Evolutionary conservation across 2,797 vertebrate genomes (phyloP), one percentile per base, ranked within the genome.

Genomic region (Enteromius unitaeniatus): DNA sequence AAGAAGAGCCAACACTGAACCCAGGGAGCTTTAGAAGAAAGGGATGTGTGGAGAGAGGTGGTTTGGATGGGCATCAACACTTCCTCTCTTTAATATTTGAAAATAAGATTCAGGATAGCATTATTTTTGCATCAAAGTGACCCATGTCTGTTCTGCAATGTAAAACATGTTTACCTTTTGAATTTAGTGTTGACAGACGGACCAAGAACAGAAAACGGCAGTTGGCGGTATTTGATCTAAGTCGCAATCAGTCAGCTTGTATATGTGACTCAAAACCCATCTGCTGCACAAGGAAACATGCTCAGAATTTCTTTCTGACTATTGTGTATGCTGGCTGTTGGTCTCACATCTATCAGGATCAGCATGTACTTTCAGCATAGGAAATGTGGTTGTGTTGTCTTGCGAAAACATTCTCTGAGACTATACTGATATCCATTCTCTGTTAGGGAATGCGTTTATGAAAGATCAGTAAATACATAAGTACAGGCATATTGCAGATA

Each of bases 21-120:
- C 11, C 1, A 9, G 23, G 60, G 75, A 45, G 75, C 58, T 64
- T 64, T 58, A 34, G 58, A 21, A n/a, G 6, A 64, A 62, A 64
- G 10, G 8, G 9, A 34, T 7, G 34, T 6, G 7, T 47, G 28
- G 26, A 6, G 28, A 47, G 58, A 65, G 17, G 17, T 21, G 17
- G 10, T 45, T 62, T 62, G 10, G 40, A 17, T n/a, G 23, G 10
- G 6, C 1, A n/a, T 47, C 26, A 65, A 47, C 17, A 34, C 40
- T 67, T 76, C 6, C n/a, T 42, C 17, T 49, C 60, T 64, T 65
- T 64, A 78, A 49, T 34, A 65, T 49, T 78, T 78, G 40, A 78
- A 65, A 17, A 45, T 69, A 28, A 17, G 45, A 53, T 67, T 79
- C 13, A 34, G 62, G 67, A 68, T 65, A 64, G 37, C 23, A 31